Conservation (phyloP, 2,888 invertebrate species). For the Synergus japonicus region DNA sequence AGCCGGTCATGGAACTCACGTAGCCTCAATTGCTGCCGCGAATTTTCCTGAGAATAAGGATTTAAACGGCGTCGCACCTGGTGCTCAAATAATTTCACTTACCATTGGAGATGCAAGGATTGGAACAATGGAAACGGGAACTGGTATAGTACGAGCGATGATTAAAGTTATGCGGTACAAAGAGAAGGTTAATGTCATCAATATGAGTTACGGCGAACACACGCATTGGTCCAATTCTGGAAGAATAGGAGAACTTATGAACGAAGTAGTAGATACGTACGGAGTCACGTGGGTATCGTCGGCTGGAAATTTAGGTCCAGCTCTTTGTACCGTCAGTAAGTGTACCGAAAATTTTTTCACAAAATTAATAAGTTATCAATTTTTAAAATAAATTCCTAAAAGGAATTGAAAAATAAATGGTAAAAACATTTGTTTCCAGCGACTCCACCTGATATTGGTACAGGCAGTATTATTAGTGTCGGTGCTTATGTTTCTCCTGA, state of each 20-base stretch:
- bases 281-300: slow-evolving; percentile 95
- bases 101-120: slow-evolving; percentile 96
- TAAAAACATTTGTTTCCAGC: slow-evolving; percentile 55
- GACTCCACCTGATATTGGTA: slow-evolving; percentile 90
- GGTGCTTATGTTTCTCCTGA: slow-evolving; percentile 98
- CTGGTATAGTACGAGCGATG: slow-evolving; percentile 94
- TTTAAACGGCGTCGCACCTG: slow-evolving; percentile 96
- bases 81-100: slow-evolving; percentile 94
- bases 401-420: neutral
- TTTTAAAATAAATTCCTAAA: neutral
- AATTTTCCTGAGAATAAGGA: slow-evolving; percentile 92
- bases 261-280: slow-evolving; percentile 93
- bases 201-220: slow-evolving; percentile 99
- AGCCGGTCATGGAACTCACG: slow-evolving; percentile 99
- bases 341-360: neutral
- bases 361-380: too few species aligned
- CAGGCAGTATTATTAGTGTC: slow-evolving; percentile 92
- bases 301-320: slow-evolving; percentile 96
- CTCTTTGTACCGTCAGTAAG: slow-evolving; percentile 91
- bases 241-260: slow-evolving; percentile 90
- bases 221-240: slow-evolving; percentile 94
- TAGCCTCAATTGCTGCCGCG: slow-evolving; percentile 96
- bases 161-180: slow-evolving; percentile 86
- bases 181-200: slow-evolving; percentile 91
- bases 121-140: slow-evolving; percentile 98